phyloP scores from a whole-genome alignment of 1,140 invertebrate genomes.

The Mamestra configurata region DNA sequence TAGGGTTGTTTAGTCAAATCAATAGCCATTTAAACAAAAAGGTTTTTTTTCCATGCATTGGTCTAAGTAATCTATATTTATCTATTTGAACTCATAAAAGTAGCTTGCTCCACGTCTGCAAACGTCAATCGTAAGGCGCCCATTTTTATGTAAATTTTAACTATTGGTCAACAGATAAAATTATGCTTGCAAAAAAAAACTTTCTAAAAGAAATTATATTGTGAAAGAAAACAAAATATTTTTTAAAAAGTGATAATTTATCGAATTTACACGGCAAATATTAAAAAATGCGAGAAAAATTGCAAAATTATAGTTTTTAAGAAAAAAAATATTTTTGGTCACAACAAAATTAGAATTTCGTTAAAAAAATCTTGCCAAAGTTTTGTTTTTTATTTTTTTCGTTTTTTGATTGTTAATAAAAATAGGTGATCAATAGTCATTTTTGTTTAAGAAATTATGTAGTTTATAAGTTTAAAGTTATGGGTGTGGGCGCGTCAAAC shows the following conservation, averaged over 20 bases:
- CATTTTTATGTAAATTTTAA: not conserved
- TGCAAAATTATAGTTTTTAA: slow-evolving; percentile 52
- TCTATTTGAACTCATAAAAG: too few species aligned
- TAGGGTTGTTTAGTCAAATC: too few species aligned
- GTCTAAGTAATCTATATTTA: too few species aligned
- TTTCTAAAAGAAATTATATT: slow-evolving; percentile 36
- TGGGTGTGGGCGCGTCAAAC: slow-evolving; percentile 5
- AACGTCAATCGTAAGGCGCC: not conserved
- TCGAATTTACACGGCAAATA: slow-evolving; percentile 85
- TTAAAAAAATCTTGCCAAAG: slow-evolving; percentile 81
- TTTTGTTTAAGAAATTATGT: slow-evolving; percentile 57
- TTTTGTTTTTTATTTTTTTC: slow-evolving; percentile 66
- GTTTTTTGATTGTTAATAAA: slow-evolving; percentile 64
- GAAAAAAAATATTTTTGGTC: slow-evolving; percentile 64
- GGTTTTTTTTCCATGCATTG: too few species aligned
- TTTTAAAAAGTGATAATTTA: slow-evolving; percentile 76
- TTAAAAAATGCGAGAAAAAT: slow-evolving; percentile 46
- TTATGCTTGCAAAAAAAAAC: slow-evolving; percentile 26
- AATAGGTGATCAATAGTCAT: slow-evolving; percentile 58
- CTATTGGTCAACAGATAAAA: slow-evolving; percentile 25
- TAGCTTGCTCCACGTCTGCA: too few species aligned
- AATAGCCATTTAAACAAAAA: too few species aligned
- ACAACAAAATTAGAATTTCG: slow-evolving; percentile 64
- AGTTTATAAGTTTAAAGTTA: slow-evolving; percentile 49
- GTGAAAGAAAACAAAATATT: slow-evolving; percentile 15